Percentiles rank a stretch among this genome's conserved stretches.
Conservation (phyloP, 2,797 vertebrate species). For the Betta splendens region DNA sequence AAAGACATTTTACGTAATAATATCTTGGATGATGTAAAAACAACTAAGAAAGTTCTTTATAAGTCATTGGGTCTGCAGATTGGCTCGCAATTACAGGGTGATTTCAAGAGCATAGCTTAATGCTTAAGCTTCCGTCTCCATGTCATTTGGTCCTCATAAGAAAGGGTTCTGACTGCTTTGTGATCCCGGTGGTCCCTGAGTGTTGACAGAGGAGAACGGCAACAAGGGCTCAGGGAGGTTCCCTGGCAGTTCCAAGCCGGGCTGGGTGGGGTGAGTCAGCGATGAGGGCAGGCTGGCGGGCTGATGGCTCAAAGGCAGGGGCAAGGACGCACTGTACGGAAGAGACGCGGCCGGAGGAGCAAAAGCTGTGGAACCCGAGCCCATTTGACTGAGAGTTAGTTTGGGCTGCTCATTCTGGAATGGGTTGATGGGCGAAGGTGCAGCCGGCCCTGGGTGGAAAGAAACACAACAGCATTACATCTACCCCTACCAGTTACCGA, state of each 20-base stretch:
- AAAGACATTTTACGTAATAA: slow-evolving; percentile 43
- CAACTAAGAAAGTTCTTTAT: slow-evolving; percentile 55
- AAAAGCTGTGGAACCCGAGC: slow-evolving; percentile 76
- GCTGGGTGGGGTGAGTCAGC: slow-evolving; percentile 78
- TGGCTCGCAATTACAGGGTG: slow-evolving; percentile 53
- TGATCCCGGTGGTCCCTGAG: slow-evolving; percentile 61
- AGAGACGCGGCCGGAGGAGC: slow-evolving; percentile 65
- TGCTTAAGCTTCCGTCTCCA: slow-evolving; percentile 23
- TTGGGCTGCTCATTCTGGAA: slow-evolving; percentile 87
- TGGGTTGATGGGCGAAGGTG: slow-evolving; percentile 88
- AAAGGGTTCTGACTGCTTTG: slow-evolving; percentile 82
- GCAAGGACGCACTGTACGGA: slow-evolving; percentile 83
- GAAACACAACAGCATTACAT: slow-evolving; percentile 5
- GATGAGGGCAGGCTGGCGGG: slow-evolving; percentile 85
- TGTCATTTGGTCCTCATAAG: slow-evolving; percentile 71
- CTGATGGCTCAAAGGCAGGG: slow-evolving; percentile 85
- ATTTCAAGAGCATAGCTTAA: slow-evolving; percentile 52
- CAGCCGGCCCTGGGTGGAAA: slow-evolving; percentile 77
- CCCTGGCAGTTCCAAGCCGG: slow-evolving; percentile 74
- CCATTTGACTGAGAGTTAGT: slow-evolving; percentile 90
- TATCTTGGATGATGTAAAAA: slow-evolving; percentile 63
- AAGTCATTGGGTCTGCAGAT: slow-evolving; percentile 52
- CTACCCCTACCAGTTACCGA: background rate
- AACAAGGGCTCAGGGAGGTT: slow-evolving; percentile 86
- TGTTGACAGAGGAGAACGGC: slow-evolving; percentile 74